Evolutionary conservation across 1,140 invertebrate species (phyloP).

Genomic region (Sipha flava): DNA sequence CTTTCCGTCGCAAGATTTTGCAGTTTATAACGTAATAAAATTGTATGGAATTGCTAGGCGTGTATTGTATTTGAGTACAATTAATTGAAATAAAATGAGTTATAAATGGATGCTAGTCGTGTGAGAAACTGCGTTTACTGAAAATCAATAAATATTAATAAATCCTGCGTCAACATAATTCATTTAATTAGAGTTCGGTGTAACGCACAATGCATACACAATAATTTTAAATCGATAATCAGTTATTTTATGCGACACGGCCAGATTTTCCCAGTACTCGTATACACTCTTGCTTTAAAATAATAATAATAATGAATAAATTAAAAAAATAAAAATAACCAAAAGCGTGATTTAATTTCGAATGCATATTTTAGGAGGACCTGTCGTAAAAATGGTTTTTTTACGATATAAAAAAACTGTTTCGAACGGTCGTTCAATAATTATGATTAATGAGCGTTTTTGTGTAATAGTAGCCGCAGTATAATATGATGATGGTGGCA

Average conservation of each 20-base stretch:
- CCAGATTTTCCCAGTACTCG: not conserved
- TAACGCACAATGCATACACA: not conserved
- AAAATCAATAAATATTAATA: not conserved
- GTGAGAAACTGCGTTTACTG: no score
- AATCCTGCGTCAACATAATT: not conserved
- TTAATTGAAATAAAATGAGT: no score
- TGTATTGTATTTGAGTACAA: no score
- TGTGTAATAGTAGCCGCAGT: not conserved
- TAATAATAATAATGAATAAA: not conserved
- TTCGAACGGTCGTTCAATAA: not conserved
- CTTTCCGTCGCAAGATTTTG: no score
- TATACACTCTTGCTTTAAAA: not conserved
- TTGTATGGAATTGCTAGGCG: no score
- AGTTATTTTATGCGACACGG: not conserved
- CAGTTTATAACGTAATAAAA: not conserved
- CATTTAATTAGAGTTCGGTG: not conserved
- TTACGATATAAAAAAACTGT: not conserved
- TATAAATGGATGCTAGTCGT: no score
- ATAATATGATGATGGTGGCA: not conserved
- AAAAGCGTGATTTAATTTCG: not conserved
- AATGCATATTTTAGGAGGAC: not conserved
- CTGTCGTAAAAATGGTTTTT: slow-evolving; percentile 12
- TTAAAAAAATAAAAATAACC: not conserved
- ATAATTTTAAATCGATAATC: not conserved
- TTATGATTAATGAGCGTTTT: slow-evolving; percentile 14